These are phyloP conservation scores for Merluccius polli DNA, from an alignment of 2,797 vertebrate species.

Conservation along the genomic window DNA sequence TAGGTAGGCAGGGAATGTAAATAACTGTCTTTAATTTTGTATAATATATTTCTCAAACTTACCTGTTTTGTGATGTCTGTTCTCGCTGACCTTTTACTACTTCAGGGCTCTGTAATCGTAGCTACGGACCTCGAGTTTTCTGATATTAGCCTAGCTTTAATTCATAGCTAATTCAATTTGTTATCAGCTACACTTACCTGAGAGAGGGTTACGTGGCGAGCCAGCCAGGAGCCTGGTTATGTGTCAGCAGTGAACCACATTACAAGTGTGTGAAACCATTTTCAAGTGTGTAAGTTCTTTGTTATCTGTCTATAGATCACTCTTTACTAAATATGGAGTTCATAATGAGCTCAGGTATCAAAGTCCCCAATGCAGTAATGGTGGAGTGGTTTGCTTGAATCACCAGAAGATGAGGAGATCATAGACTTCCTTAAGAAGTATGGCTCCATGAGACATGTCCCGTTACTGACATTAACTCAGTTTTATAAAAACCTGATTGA, in stretches of 20 bases:
- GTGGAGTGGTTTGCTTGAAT: no score
- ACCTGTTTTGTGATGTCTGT: no score
- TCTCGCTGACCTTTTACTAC: not conserved
- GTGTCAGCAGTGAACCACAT: conserved; percentile 1
- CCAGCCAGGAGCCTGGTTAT: not conserved
- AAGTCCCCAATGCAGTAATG: not conserved
- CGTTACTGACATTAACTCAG: not conserved
- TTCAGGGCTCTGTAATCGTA: not conserved
- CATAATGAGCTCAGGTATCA: not conserved
- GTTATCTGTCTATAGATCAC: not conserved
- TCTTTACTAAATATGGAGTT: not conserved
- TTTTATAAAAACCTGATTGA: not conserved
- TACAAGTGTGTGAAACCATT: not conserved
- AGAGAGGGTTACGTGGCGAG: not conserved
- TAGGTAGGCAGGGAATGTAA: no score
- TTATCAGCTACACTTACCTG: not conserved
- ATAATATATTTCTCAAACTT: not conserved
- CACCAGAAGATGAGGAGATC: no score
- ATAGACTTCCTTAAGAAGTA: no score
- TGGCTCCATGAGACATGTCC: not conserved
- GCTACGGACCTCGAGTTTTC: no score
- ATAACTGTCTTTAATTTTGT: no score
- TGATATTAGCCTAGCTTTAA: not conserved
- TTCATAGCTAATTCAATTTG: not conserved
- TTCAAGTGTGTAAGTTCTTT: not conserved